Conservation (phyloP, 2,888 invertebrate genomes). For the Microdon myrmicae region DNA sequence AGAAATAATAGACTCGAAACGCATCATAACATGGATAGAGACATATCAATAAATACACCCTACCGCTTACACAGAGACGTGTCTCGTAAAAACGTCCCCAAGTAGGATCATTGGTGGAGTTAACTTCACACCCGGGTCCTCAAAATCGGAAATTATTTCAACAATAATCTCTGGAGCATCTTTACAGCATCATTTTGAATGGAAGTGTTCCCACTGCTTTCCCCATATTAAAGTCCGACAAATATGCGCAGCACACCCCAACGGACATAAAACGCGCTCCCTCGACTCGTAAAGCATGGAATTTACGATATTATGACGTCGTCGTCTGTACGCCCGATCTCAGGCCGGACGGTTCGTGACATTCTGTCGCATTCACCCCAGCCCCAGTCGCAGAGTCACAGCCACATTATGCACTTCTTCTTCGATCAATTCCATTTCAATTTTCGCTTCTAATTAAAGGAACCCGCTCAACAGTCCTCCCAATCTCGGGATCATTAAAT, state of each 20-base stretch:
- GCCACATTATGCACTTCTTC: no score
- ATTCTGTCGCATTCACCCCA: slow-evolving; percentile 18
- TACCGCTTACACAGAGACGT: no score
- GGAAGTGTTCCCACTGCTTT: slow-evolving; percentile 15
- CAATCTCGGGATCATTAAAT: slow-evolving; percentile 42
- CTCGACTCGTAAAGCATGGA: slow-evolving; percentile 39
- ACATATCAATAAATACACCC: no score
- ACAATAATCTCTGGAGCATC: slow-evolving; percentile 16
- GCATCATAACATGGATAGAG: no score
- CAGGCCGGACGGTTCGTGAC: slow-evolving; percentile 40
- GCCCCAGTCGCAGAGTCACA: neutral
- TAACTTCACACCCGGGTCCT: slow-evolving; percentile 12
- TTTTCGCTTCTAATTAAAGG: slow-evolving; percentile 47
- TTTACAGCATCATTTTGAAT: neutral
- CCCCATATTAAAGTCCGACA: slow-evolving; percentile 11
- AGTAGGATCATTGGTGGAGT: slow-evolving; percentile 8
- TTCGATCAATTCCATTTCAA: slow-evolving; percentile 35
- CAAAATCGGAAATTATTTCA: slow-evolving; percentile 26
- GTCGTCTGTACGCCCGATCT: slow-evolving; percentile 31
- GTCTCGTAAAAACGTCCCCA: slow-evolving; percentile 2
- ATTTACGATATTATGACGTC: slow-evolving; percentile 50
- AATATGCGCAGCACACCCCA: slow-evolving; percentile 32
- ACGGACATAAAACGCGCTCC: slow-evolving; percentile 18
- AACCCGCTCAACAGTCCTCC: slow-evolving; percentile 15
- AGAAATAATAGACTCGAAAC: no score